Base-by-base conservation (phyloP, 2,888 invertebrate genomes). In the Mantis religiosa region DNA sequence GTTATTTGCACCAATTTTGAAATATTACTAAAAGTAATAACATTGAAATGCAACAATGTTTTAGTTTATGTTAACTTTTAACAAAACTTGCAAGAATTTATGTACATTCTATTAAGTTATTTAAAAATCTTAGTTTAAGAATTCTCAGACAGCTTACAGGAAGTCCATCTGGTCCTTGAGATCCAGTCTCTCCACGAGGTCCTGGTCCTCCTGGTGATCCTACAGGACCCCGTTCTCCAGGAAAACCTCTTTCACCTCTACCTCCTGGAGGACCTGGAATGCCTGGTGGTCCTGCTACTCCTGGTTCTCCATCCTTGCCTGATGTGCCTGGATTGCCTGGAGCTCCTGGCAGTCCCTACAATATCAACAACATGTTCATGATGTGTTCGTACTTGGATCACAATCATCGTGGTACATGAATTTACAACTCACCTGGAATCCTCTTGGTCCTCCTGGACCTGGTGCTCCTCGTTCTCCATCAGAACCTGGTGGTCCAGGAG, bases 301-400 rank as follows among this genome's bases (percentile, higher is more conserved):
- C 97, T 2, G 95, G 93, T 92, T 96, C 96, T 3, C 97, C 97
- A 92, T 97, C 97, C 93, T 97, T 97, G n/a, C 97, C 97, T 1
- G 96, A 94, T 12, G 95, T 92, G 0, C 97, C 97, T 3, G 96
- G 95, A 92, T 95, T 95, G 1, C 97, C 97, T 71, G 96, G 94
- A 82, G 95, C 92, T 90, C 97, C 97, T 28, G 97, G 97, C 92
- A 97, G 94, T 83, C 96, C 96, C 96, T 96, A 90, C 89, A 89
- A 34, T 28, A 41, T 20, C 4, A 15, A 71, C 20, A 25, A 71
- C 3, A 71, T 20, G 27, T 27, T 20, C 20, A 83, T 83, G 28
- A 20, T 28, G 1, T 20, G 41, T 30, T 30, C 8, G 30, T 30
- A 34, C 27, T 1, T 71, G 20, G 20, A 71, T 71, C 54, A 71